Conservation (phyloP, 2,113 vertebrate species). For the Ceyx margarethae region DNA sequence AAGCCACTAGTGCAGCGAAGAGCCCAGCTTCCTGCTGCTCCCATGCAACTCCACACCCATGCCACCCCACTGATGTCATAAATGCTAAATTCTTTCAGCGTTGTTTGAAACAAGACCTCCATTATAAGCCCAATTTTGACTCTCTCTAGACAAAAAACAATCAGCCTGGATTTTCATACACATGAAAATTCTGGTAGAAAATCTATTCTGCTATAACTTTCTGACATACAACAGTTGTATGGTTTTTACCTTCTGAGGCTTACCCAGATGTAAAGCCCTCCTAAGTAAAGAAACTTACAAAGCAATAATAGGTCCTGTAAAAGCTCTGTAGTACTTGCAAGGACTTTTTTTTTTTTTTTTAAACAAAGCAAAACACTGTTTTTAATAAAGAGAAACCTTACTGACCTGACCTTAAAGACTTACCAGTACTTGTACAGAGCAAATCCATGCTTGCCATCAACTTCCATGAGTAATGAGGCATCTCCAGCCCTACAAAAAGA, state of each 20-base stretch:
- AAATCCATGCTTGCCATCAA: not conserved
- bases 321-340: not conserved
- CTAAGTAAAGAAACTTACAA: not conserved
- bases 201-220: not conserved
- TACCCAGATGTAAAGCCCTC: not conserved
- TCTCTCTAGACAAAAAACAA: constrained; percentile 33
- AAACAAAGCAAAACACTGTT: not conserved
- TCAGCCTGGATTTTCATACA: constrained; percentile 25
- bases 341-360: not conserved
- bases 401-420: not conserved
- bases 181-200: not conserved
- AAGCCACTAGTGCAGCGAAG: not conserved
- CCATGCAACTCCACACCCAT: not conserved
- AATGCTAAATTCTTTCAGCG: constrained; percentile 32
- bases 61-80: constrained; percentile 26
- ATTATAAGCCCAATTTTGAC: constrained; percentile 31
- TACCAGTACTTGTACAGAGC: not conserved
- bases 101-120: constrained; percentile 47
- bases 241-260: not conserved
- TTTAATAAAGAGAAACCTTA: constrained; percentile 5
- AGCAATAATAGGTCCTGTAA: not conserved
- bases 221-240: not conserved
- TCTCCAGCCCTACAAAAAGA: not conserved
- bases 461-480: constrained; percentile 18
- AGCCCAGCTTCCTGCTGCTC: not conserved